Conservation (phyloP, 2,113 vertebrate genomes). For the Uria aalge region DNA sequence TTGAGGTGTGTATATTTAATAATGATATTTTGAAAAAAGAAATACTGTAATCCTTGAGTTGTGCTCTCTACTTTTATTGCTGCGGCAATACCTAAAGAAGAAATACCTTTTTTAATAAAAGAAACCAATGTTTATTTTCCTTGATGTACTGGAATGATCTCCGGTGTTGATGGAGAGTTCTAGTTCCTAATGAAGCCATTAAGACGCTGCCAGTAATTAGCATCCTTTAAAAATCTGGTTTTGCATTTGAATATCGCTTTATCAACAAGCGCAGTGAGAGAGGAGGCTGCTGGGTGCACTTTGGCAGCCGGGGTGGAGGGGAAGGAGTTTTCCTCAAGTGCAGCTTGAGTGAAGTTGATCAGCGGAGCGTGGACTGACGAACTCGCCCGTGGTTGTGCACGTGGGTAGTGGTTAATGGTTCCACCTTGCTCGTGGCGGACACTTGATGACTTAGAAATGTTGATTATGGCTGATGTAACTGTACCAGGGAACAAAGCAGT, state of each 20-base stretch:
- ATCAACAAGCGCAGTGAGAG: not conserved
- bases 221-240: not conserved
- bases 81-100: not conserved
- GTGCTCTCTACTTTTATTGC: not conserved
- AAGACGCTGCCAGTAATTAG: not conserved
- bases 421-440: not conserved
- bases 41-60: not conserved
- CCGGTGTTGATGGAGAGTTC: not conserved
- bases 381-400: rapidly evolving
- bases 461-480: not conserved
- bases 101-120: not conserved
- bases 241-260: not conserved
- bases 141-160: not conserved
- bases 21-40: not conserved
- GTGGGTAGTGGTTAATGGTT: not conserved
- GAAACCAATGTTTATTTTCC: not conserved
- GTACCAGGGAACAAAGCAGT: not conserved
- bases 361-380: not conserved
- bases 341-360: not conserved
- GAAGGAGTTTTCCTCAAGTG: not conserved
- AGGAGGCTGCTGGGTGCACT: not conserved
- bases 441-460: not conserved
- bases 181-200: not conserved
- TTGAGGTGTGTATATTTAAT: not conserved
- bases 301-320: not conserved